Percentiles rank a stretch among this genome's conserved stretches.
Conservation (phyloP, 2,113 vertebrate genomes). For the Corythaeola cristata region DNA sequence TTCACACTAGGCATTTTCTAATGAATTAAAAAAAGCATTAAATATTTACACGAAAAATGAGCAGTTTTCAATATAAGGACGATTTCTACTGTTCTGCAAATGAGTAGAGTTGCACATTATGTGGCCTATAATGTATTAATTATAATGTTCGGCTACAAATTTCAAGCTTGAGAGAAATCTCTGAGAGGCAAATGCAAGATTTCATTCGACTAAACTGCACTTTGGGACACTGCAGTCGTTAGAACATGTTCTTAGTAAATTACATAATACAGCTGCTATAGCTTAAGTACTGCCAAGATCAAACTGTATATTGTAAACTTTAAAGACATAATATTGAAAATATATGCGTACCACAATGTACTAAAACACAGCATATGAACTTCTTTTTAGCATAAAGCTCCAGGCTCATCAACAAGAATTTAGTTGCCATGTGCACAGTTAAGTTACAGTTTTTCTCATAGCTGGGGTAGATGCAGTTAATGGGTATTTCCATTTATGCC, state of each 20-base stretch:
- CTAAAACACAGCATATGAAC: not conserved
- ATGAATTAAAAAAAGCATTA: not conserved
- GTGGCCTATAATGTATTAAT: slow-evolving; percentile 29
- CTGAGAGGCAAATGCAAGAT: not conserved
- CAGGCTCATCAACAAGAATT: not conserved
- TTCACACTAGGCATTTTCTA: not conserved
- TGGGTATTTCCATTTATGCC: not conserved
- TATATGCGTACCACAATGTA: not conserved
- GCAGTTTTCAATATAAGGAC: not conserved
- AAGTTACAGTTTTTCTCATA: not conserved
- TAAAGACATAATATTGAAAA: not conserved
- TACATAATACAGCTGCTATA: slow-evolving; percentile 19
- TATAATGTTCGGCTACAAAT: not conserved
- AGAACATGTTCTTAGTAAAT: slow-evolving; percentile 8
- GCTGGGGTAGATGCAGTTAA: not conserved
- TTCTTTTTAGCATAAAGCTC: not conserved
- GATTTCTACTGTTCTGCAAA: not conserved
- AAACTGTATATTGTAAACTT: not conserved
- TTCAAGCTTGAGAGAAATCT: slow-evolving; percentile 18
- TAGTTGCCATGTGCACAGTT: not conserved
- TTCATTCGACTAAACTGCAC: not conserved
- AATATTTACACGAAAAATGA: slow-evolving; percentile 26
- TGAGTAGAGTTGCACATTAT: not conserved
- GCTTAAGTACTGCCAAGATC: slow-evolving; percentile 1
- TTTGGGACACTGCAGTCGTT: not conserved